A percentile compares a stretch with the other conserved stretches of the same genome.
These are phyloP conservation scores for Eristalis tenax DNA, from an alignment of 2,888 invertebrate genomes.

Conservation along the genomic window DNA sequence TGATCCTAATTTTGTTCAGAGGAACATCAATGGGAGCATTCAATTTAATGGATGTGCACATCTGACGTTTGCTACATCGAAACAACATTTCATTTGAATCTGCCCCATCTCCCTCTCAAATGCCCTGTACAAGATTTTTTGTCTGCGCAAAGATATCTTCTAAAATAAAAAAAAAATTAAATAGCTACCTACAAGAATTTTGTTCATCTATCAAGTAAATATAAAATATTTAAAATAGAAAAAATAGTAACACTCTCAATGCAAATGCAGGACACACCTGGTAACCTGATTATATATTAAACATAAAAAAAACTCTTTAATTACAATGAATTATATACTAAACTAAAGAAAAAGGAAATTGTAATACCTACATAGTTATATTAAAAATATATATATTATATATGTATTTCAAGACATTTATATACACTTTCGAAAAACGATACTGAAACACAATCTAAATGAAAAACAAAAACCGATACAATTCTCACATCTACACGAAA, in stretches of 20 bases:
- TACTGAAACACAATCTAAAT: slow-evolving; percentile 42
- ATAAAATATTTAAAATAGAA: slow-evolving; percentile 15
- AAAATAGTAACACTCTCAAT: slow-evolving; percentile 50
- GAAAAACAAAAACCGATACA: slow-evolving; percentile 30
- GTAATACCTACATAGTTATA: slow-evolving; percentile 70
- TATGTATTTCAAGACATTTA: slow-evolving; percentile 69
- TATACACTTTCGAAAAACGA: slow-evolving; percentile 70
- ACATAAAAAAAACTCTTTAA: slow-evolving; percentile 21
- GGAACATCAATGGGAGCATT: not conserved
- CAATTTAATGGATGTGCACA: not conserved
- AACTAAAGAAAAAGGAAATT: slow-evolving; percentile 39
- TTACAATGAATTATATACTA: slow-evolving; percentile 44
- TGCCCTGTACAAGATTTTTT: not conserved
- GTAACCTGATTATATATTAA: slow-evolving; percentile 65
- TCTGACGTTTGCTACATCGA: not conserved
- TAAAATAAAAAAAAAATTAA: slow-evolving; percentile 19
- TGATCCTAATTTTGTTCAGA: too few relatives aligned
- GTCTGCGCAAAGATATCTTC: slow-evolving; percentile 7
- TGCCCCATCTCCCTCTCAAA: not conserved
- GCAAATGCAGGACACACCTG: slow-evolving; percentile 65
- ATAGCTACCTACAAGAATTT: slow-evolving; percentile 31
- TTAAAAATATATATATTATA: slow-evolving; percentile 56
- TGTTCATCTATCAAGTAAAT: slow-evolving; percentile 3
- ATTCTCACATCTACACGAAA: slow-evolving; percentile 69
- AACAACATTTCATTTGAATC: not conserved